Conservation (phyloP, 2,888 invertebrate species). For the Tanypteryx hageni region DNA sequence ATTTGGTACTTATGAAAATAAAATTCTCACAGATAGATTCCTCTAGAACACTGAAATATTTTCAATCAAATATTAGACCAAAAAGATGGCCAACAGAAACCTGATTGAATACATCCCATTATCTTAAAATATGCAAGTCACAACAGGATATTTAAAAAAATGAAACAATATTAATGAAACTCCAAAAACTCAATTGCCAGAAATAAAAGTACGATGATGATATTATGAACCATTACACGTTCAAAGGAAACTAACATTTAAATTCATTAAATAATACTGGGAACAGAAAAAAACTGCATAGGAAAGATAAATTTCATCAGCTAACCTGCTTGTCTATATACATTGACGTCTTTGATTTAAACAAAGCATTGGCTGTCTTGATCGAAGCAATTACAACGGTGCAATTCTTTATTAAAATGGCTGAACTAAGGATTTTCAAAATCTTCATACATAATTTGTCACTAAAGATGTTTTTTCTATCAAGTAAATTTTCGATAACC, state of each 20-base stretch:
- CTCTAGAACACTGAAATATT: too few relatives aligned
- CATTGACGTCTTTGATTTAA: too few relatives aligned
- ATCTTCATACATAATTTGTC: neutral
- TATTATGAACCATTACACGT: neutral
- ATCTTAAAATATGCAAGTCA: too few relatives aligned
- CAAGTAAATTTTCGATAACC: neutral
- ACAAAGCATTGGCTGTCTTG: neutral
- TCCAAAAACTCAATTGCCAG: too few relatives aligned
- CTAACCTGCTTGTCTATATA: neutral
- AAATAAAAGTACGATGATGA: too few relatives aligned
- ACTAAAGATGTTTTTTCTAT: conserved; percentile 15
- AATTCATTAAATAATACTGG: neutral
- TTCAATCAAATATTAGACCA: too few relatives aligned
- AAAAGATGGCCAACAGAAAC: too few relatives aligned
- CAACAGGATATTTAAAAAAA: too few relatives aligned
- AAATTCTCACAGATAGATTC: too few relatives aligned
- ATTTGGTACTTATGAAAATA: too few relatives aligned
- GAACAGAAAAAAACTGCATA: neutral
- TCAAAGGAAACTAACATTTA: neutral
- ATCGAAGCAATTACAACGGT: neutral
- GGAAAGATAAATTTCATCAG: neutral
- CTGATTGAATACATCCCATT: too few relatives aligned
- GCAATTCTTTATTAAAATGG: neutral
- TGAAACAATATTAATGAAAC: too few relatives aligned
- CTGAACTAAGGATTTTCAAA: neutral